Evolutionary conservation across 2,888 invertebrate genomes (phyloP), one percentile per base, ranked within the genome.

Genomic region (Nymphalis urticae): DNA sequence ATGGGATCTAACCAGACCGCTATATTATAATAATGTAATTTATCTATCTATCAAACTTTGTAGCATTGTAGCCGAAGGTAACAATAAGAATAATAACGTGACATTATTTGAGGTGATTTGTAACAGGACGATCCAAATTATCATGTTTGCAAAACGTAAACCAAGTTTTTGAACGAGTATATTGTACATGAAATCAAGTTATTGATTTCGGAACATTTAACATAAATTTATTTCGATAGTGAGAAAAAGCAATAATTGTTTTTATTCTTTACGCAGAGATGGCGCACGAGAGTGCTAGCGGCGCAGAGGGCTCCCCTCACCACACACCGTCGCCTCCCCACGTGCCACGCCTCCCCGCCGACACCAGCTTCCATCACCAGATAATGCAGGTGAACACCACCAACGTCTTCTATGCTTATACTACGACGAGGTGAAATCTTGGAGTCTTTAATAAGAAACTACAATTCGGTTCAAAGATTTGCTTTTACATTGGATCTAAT

Each of bases 321-420:
- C 93, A 83, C 85, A 91, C 87, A 80, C 93, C 87, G 79, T 94
- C 90, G 77, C 93, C 90, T 70, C 89, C 90, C 76, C 89, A 90
- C 82, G 87, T 92, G 77, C 93, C 94, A 76, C 93, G 93, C 70
- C 85, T 93, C 73, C 90, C 91, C 71, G 93, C 94, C 73, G 95
- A 94, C 79, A 91, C 94, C 84, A 93, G 93, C 81, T 93, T 95
- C 82, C 95, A 95, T 79, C 95, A 95, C 76, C 95, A 95, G 87
- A 95, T 95, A 81, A 90, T 95, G 88, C 94, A 95, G 94, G 95
- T 95, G 54, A 68, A 56, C 42, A 51, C 7, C 58, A 13, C 32
- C 3, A 13, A 42, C 19, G 17, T n/a, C 1, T 17, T 21, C 7
- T 32, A 27, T 36, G 4, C 19, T 2, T 6, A 21, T 70, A 27